Base-by-base conservation (phyloP, 2,113 vertebrate genomes). In the Macrotis lagotis region DNA sequence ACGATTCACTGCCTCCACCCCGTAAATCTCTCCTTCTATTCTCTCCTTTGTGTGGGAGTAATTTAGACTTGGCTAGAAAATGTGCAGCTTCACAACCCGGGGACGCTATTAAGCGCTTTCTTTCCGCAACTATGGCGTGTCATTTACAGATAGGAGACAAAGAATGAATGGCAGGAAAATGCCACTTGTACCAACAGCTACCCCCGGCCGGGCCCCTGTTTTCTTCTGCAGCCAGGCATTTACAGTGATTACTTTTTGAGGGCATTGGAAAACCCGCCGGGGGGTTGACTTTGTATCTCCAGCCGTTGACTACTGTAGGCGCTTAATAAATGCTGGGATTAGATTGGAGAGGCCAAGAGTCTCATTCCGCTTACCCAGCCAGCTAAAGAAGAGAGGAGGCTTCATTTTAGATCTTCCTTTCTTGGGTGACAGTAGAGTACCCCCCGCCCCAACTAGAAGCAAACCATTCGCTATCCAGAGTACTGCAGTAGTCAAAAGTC, bases 321-420 rank as follows among this genome's bases (percentile, higher is more conserved):
- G 19, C 66, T 83, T 83, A 44, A 74, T 74, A 74, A 83, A 8
- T 44, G 66, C 14, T 44, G n/a, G 2, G n/a, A 44, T 24, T 83
- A 19, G 66, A 83, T n/a, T 44, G n/a, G 0, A 6, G 66, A 44
- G n/a, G 66, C 7, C 19, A 83, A n/a, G n/a, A 83, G 66, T 44
- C n/a, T 44, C n/a, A 83, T 83, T 44, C 37, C 1, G 0, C 7
- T 19, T 19, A 0, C n/a, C n/a, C 16, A 0, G 12, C 37, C 12
- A 31, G 31, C 37, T 37, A n/a, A n/a, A n/a, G 0, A 19, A 74
- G 37, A 3, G 31, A 59, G 26, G 14, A 74, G 59, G 59, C 2
- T 83, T 1, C 44, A 44, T 44, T 83, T 44, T 6, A 44, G 44
- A 83, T 83, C n/a, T 83, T 44, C n/a, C 66, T 83, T 44, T 83